These are phyloP conservation scores for Seriola aureovittata DNA, from an alignment of 2,113 vertebrate genomes.

Conservation along the genomic window DNA sequence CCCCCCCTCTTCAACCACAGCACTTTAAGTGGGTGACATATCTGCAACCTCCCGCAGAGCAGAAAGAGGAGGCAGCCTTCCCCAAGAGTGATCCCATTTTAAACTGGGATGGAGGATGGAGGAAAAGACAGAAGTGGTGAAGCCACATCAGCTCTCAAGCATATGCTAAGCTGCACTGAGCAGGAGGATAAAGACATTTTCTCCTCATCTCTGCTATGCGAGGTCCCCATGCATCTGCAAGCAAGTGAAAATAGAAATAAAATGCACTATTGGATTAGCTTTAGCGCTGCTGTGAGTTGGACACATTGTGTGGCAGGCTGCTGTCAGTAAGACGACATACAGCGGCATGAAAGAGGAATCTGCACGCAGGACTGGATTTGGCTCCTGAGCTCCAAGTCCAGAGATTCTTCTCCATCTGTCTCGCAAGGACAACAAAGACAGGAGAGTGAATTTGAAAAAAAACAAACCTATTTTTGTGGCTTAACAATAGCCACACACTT, in stretches of 20 bases:
- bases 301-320: slow-evolving; percentile 50
- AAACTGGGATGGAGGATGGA: slow-evolving; percentile 44
- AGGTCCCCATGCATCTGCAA: slow-evolving; percentile 44
- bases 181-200: slow-evolving; percentile 57
- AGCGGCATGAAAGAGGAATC: slow-evolving; percentile 38
- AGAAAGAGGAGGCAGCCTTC: slow-evolving; percentile 47
- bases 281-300: slow-evolving; percentile 28
- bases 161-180: slow-evolving; percentile 55
- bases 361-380: slow-evolving; percentile 44
- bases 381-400: slow-evolving; percentile 6
- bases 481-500: slow-evolving; percentile 36
- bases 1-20: slow-evolving; percentile 37
- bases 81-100: slow-evolving; percentile 59
- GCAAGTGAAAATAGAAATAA: slow-evolving; percentile 60
- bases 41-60: slow-evolving; percentile 56
- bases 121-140: slow-evolving; percentile 41
- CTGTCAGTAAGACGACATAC: slow-evolving; percentile 54
- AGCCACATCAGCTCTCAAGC: slow-evolving; percentile 57
- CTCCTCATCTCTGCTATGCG: slow-evolving; percentile 20
- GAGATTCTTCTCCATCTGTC: slow-evolving; percentile 30
- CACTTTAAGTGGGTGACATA: slow-evolving; percentile 52
- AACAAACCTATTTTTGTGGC: slow-evolving; percentile 19
- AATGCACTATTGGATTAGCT: slow-evolving; percentile 68
- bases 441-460: slow-evolving; percentile 15
- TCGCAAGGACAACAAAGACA: slow-evolving; percentile 28